Evolutionary conservation across 2,113 vertebrate genomes (phyloP).

Genomic region (Cinclus mexicanus): DNA sequence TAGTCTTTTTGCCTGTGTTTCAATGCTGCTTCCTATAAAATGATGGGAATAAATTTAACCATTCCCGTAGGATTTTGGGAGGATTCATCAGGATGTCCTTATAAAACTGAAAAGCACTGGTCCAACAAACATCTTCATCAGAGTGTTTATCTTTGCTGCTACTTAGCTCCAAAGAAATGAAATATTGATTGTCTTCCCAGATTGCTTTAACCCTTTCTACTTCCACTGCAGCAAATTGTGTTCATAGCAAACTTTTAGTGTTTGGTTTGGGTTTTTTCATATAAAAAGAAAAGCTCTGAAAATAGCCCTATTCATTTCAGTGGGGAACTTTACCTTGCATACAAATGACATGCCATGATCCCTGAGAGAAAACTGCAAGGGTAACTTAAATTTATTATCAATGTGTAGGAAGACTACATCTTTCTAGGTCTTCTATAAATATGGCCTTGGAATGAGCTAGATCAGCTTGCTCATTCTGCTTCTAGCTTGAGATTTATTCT

Average conservation of each 20-base stretch:
- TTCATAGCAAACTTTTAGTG: background rate
- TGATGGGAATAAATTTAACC: background rate
- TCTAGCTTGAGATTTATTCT: background rate
- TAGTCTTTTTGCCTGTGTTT: background rate
- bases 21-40: background rate
- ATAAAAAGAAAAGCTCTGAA: background rate
- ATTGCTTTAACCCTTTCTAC: background rate
- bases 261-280: background rate
- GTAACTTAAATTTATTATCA: background rate
- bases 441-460: background rate
- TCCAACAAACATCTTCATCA: background rate
- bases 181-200: slow-evolving; percentile 3
- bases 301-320: background rate
- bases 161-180: slow-evolving; percentile 17
- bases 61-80: background rate
- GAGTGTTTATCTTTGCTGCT: background rate
- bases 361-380: background rate
- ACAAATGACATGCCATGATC: background rate
- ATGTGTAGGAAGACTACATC: background rate
- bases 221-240: background rate
- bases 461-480: background rate
- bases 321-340: background rate
- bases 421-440: background rate
- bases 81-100: background rate
- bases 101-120: background rate